Conservation (phyloP, 2,797 vertebrate genomes). For the Scolopax bukidnonensis region DNA sequence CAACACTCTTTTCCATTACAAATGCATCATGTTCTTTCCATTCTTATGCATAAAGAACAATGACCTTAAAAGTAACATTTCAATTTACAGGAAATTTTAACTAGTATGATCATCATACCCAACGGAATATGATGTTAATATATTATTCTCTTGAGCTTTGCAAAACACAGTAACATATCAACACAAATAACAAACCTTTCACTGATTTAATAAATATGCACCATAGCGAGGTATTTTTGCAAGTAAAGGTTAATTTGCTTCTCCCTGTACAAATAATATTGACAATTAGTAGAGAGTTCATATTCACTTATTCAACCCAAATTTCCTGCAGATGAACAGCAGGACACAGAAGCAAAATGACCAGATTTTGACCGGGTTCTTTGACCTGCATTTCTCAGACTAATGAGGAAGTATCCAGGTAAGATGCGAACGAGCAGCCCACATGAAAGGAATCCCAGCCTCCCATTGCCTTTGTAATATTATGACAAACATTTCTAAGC, state of each 20-base stretch:
- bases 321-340: not conserved
- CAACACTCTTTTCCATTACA: slow-evolving; percentile 33
- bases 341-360: not conserved
- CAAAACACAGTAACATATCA: not conserved
- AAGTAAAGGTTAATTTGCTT: slow-evolving; percentile 35
- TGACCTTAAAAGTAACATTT: slow-evolving; percentile 59
- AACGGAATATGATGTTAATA: slow-evolving; percentile 13
- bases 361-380: not conserved
- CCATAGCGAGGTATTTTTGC: not conserved
- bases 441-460: not conserved
- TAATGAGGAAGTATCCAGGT: not conserved
- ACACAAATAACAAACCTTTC: slow-evolving; percentile 16
- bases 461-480: not conserved
- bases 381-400: not conserved
- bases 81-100: slow-evolving; percentile 43
- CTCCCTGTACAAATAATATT: not conserved
- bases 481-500: not conserved
- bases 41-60: slow-evolving; percentile 41
- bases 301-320: not conserved
- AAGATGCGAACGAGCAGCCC: not conserved
- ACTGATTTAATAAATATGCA: not conserved
- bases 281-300: not conserved
- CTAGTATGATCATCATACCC: not conserved
- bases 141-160: slow-evolving; percentile 37
- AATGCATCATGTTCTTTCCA: slow-evolving; percentile 26